Conservation (phyloP, 2,888 invertebrate species). For the Morpho achilles region DNA sequence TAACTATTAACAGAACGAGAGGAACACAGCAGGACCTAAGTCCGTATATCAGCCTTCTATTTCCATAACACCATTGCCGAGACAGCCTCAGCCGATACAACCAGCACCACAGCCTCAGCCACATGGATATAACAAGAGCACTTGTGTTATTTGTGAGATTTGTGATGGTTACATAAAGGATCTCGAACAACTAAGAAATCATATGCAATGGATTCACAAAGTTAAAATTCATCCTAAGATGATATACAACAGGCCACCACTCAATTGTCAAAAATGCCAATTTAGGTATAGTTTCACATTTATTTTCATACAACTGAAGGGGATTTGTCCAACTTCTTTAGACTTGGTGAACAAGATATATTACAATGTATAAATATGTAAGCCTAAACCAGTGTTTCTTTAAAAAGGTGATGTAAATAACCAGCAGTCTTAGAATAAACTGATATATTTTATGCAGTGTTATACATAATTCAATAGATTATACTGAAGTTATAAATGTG, state of each 20-base stretch:
- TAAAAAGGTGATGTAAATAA: no score
- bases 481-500: no score
- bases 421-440: no score
- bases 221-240: constrained; percentile 97
- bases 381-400: no score
- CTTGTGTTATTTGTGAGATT: constrained; percentile 97
- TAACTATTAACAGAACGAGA: constrained; percentile 42
- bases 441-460: no score
- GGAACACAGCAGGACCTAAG: constrained; percentile 37
- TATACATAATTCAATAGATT: no score
- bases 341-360: no score
- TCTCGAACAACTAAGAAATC: constrained; percentile 94
- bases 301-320: background rate
- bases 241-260: constrained; percentile 95
- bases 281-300: constrained; percentile 67
- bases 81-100: constrained; percentile 48
- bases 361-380: no score
- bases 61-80: constrained; percentile 92
- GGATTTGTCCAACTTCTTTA: no score
- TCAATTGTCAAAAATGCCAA: constrained; percentile 97
- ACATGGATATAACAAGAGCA: constrained; percentile 80
- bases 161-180: constrained; percentile 98
- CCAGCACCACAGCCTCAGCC: constrained; percentile 49
- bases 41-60: constrained; percentile 83
- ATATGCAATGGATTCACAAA: constrained; percentile 99